phyloP scores from a whole-genome alignment of 1,140 invertebrate species.

The Cydia strobilella region DNA sequence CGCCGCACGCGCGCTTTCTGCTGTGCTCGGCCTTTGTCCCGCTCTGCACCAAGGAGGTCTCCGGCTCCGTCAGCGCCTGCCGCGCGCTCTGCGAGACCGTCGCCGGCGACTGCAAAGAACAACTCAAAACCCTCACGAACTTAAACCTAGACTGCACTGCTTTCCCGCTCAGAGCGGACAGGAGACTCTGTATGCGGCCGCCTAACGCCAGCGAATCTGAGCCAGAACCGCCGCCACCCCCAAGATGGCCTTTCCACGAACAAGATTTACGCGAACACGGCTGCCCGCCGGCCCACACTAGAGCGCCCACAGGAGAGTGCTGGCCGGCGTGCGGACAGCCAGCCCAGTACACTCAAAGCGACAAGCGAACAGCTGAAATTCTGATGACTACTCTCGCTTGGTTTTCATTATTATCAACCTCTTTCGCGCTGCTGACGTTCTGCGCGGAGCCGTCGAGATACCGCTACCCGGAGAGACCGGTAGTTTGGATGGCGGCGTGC shows the following conservation, averaged over 20 bases:
- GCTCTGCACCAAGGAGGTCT: constrained; percentile 94
- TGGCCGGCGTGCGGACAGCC: constrained; percentile 85
- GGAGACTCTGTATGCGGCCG: constrained; percentile 81
- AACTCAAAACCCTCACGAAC: constrained; percentile 85
- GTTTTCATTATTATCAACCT: constrained; percentile 91
- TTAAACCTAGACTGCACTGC: constrained; percentile 90
- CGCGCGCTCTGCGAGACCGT: constrained; percentile 92
- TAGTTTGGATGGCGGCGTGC: constrained; percentile 93
- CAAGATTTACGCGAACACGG: constrained; percentile 60
- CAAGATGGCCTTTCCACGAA: constrained; percentile 65
- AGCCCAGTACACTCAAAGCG: constrained; percentile 86
- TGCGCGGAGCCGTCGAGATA: constrained; percentile 91
- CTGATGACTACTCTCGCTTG: constrained; percentile 93
- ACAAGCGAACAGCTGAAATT: constrained; percentile 88
- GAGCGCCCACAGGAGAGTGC: constrained; percentile 74
- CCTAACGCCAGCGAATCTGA: constrained; percentile 68
- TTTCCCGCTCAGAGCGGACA: constrained; percentile 79
- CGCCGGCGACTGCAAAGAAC: constrained; percentile 86
- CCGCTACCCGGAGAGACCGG: constrained; percentile 91
- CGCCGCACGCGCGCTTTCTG: constrained; percentile 91
- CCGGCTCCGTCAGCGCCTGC: constrained; percentile 92
- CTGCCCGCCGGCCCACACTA: constrained; percentile 67
- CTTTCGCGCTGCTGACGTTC: constrained; percentile 93
- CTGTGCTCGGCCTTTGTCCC: constrained; percentile 95
- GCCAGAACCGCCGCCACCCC: constrained; percentile 60